These are phyloP conservation scores for Eupeodes luniger DNA, from an alignment of 2,888 invertebrate genomes.

Conservation along the genomic window DNA sequence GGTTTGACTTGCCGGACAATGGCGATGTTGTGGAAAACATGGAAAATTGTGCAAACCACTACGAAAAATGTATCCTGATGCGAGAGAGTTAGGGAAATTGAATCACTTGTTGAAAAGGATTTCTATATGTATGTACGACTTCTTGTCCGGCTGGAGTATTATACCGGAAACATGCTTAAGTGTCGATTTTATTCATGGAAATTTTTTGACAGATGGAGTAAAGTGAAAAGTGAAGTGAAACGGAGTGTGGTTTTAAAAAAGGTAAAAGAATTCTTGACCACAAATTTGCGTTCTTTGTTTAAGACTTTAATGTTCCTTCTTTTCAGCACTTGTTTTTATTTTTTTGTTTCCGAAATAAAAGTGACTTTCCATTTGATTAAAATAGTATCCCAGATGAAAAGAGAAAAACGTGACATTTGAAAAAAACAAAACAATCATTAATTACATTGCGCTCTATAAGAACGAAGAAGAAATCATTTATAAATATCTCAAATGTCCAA, in stretches of 20 bases:
- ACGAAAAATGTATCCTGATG: background rate
- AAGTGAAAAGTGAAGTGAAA: background rate
- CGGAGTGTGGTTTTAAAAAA: background rate
- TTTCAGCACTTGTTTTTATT: slow-evolving; percentile 3
- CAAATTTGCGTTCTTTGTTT: background rate
- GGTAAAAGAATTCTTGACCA: slow-evolving; percentile 15
- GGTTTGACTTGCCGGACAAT: slow-evolving; percentile 65
- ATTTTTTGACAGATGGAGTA: slow-evolving; percentile 31
- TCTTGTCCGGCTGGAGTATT: slow-evolving; percentile 22
- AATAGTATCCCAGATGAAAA: background rate
- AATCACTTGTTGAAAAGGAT: slow-evolving; percentile 60
- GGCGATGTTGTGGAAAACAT: slow-evolving; percentile 64
- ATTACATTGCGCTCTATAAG: slow-evolving; percentile 30
- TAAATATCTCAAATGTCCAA: slow-evolving; percentile 56
- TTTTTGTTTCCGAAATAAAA: background rate
- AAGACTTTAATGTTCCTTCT: background rate
- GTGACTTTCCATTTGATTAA: slow-evolving; percentile 22
- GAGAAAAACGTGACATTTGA: slow-evolving; percentile 34
- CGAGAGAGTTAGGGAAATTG: slow-evolving; percentile 22
- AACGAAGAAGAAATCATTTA: slow-evolving; percentile 40
- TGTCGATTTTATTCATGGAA: slow-evolving; percentile 39
- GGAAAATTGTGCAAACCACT: slow-evolving; percentile 58
- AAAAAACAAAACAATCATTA: slow-evolving; percentile 47
- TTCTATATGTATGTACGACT: slow-evolving; percentile 6
- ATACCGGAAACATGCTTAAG: slow-evolving; percentile 56